phyloP scores from a whole-genome alignment of 2,113 vertebrate genomes.

The Isurus oxyrinchus region DNA sequence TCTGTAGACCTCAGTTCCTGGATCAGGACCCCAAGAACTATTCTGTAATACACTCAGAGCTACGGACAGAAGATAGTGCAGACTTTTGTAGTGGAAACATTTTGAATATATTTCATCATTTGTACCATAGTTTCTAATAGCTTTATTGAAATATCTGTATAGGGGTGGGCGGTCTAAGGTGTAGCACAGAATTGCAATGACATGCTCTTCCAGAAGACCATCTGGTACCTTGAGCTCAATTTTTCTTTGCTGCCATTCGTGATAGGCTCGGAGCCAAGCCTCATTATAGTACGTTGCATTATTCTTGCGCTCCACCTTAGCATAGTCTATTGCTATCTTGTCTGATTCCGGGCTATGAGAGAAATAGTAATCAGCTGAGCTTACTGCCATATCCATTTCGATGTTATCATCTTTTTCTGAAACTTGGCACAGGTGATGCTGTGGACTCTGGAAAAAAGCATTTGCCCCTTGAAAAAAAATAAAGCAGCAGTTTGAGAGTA shows the following conservation, averaged over 20 bases:
- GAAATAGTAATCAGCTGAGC: constrained; percentile 9
- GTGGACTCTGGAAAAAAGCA: background rate
- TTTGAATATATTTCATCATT: constrained; percentile 13
- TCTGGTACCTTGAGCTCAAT: background rate
- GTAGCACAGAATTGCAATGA: constrained; percentile 16
- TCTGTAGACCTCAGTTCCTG: background rate
- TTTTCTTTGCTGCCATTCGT: background rate
- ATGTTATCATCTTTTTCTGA: background rate
- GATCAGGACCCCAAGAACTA: background rate
- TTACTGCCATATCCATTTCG: background rate
- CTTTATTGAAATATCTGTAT: background rate
- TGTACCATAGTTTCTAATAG: background rate
- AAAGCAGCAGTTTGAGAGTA: background rate
- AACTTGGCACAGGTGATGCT: background rate
- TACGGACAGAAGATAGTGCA: constrained; percentile 4
- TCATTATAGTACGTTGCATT: background rate
- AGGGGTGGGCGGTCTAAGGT: background rate
- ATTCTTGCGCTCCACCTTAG: background rate
- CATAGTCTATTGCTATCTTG: background rate
- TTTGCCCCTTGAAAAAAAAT: background rate
- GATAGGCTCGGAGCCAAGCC: background rate
- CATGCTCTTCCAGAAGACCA: background rate
- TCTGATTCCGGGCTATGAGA: background rate
- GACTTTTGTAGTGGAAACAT: constrained; percentile 20
- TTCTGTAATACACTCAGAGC: background rate